phyloP scores from a whole-genome alignment of 2,888 invertebrate genomes.

The Acleris emargana region DNA sequence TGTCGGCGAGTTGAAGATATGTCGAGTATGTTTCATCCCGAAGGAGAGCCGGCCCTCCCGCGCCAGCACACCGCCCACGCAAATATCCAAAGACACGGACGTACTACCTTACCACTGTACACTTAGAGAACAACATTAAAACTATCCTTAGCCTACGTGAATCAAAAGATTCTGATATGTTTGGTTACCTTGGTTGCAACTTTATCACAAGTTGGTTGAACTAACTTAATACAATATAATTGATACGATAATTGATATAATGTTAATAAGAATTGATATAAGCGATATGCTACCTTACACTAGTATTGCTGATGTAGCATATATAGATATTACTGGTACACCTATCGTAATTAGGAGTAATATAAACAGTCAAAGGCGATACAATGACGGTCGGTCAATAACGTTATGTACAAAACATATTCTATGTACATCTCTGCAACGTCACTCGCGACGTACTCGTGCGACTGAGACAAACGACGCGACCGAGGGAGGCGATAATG shows the following conservation, averaged over 20 bases:
- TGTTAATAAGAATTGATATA: conserved; percentile 53
- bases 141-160: conserved; percentile 77
- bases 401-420: conserved; percentile 36
- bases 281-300: conserved; percentile 51
- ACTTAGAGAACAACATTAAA: conserved; percentile 53
- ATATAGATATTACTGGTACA: conserved; percentile 40
- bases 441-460: conserved; percentile 3
- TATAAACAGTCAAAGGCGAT: conserved; percentile 39
- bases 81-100: conserved; percentile 49
- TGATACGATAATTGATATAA: conserved; percentile 67
- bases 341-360: conserved; percentile 3
- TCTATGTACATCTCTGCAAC: conserved; percentile 24
- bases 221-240: conserved; percentile 60
- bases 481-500: conserved; percentile 24
- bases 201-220: conserved; percentile 82
- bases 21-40: conserved; percentile 40
- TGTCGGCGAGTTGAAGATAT: background rate
- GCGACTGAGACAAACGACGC: conserved; percentile 2
- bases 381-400: conserved; percentile 25
- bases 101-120: conserved; percentile 55
- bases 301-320: conserved; percentile 73
- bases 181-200: conserved; percentile 89
- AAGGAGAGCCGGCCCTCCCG: conserved; percentile 38
- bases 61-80: conserved; percentile 31
- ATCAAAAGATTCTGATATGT: conserved; percentile 89